These are phyloP conservation scores for Eustalomyia histrio DNA, from an alignment of 2,888 invertebrate species.

Conservation along the genomic window DNA sequence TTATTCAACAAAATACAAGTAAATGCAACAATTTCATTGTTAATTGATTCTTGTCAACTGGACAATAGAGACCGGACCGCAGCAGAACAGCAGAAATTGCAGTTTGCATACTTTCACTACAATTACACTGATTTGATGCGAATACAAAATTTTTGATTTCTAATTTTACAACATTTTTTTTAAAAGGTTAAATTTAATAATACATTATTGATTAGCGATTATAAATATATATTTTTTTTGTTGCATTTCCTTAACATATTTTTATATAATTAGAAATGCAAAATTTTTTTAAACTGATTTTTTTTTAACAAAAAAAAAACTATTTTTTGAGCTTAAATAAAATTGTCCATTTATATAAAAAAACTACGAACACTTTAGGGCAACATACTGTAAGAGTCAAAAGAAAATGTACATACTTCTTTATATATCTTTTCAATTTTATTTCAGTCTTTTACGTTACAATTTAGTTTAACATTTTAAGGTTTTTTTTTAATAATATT, in stretches of 20 bases:
- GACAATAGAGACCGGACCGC: not conserved
- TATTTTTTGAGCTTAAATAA: too few species aligned
- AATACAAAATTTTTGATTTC: constrained; percentile 29
- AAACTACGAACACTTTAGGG: too few species aligned
- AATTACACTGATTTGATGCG: not conserved
- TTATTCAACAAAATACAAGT: constrained; percentile 6
- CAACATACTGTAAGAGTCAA: too few species aligned
- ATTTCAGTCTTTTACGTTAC: too few species aligned
- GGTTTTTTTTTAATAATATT: too few species aligned
- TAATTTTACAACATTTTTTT: not conserved
- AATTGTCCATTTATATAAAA: too few species aligned
- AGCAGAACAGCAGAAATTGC: not conserved
- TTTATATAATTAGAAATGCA: too few species aligned
- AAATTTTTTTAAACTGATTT: too few species aligned
- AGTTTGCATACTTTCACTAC: constrained; percentile 50
- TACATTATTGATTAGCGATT: constrained; percentile 7
- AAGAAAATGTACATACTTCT: too few species aligned
- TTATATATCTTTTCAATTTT: too few species aligned
- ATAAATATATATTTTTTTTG: not conserved
- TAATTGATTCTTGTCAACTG: constrained; percentile 54
- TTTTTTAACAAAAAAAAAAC: too few species aligned
- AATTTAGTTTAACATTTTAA: too few species aligned
- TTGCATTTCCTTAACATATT: not conserved
- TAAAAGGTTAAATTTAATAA: constrained; percentile 52
- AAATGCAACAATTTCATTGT: constrained; percentile 35